Evolutionary conservation across 2,113 vertebrate species (phyloP).

Genomic region (rabbit (Oryctolagus cuniculus)): mOryCun1.1 NC_091449.1:31322001-31322500

Average conservation of each 20-base stretch:
- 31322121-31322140: too few relatives aligned
- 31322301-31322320: background rate
- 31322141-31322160: too few relatives aligned
- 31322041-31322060: too few relatives aligned
- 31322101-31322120: too few relatives aligned
- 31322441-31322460: background rate
- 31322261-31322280: background rate
- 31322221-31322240: background rate
- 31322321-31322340: background rate
- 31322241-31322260: slow-evolving; percentile 20
- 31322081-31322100: too few relatives aligned
- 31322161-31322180: too few relatives aligned
- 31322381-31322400: background rate
- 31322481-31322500: background rate
- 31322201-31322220: background rate
- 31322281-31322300: background rate
- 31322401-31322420: background rate
- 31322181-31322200: background rate
- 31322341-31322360: background rate
- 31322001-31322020: too few relatives aligned
- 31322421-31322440: background rate
- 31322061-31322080: too few relatives aligned
- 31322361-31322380: background rate
- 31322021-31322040: too few relatives aligned
- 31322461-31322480: background rate